Conservation (phyloP, 2,797 vertebrate species). For the Sebastes minor region DNA sequence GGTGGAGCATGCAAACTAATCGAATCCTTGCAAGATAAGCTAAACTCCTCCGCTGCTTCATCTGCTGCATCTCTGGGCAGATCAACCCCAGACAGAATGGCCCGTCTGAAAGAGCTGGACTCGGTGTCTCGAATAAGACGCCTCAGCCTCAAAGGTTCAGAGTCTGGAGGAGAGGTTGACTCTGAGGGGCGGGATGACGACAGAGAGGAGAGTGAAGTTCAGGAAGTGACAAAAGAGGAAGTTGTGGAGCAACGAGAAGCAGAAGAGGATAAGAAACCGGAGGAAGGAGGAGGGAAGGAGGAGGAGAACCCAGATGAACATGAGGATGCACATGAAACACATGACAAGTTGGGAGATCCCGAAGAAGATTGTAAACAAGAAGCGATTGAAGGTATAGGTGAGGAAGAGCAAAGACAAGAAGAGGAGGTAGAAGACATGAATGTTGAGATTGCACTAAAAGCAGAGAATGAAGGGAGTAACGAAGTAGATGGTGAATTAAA, state of each 20-base stretch:
- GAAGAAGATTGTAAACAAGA: conserved; percentile 34
- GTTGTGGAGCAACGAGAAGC: neutral
- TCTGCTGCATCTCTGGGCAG: conserved; percentile 32
- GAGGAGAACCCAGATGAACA: conserved; percentile 12
- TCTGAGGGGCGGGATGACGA: conserved; percentile 41
- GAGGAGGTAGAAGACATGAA: conserved; percentile 13
- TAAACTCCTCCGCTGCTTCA: conserved; percentile 38
- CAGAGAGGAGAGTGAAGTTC: conserved; percentile 25
- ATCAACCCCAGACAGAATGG: conserved; percentile 78
- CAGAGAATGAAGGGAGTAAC: conserved; percentile 41
- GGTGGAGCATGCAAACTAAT: conserved; percentile 83
- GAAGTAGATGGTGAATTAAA: conserved; percentile 33
- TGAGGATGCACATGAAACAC: conserved; percentile 59
- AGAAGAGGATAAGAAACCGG: conserved; percentile 2
- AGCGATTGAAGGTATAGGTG: conserved; percentile 1
- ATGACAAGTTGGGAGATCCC: conserved; percentile 6
- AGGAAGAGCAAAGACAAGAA: conserved; percentile 21
- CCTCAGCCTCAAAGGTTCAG: conserved; percentile 82
- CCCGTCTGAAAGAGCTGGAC: conserved; percentile 87
- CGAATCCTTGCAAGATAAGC: conserved; percentile 78
- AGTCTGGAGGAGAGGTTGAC: conserved; percentile 64
- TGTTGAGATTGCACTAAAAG: conserved; percentile 42
- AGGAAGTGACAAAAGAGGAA: conserved; percentile 21
- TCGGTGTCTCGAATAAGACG: conserved; percentile 87
- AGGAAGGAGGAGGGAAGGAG: conserved; percentile 1